Percentiles rank a stretch among this genome's conserved stretches.
These are phyloP conservation scores for Dascyllus trimaculatus DNA, from an alignment of 2,113 vertebrate species.

Conservation along the genomic window DNA sequence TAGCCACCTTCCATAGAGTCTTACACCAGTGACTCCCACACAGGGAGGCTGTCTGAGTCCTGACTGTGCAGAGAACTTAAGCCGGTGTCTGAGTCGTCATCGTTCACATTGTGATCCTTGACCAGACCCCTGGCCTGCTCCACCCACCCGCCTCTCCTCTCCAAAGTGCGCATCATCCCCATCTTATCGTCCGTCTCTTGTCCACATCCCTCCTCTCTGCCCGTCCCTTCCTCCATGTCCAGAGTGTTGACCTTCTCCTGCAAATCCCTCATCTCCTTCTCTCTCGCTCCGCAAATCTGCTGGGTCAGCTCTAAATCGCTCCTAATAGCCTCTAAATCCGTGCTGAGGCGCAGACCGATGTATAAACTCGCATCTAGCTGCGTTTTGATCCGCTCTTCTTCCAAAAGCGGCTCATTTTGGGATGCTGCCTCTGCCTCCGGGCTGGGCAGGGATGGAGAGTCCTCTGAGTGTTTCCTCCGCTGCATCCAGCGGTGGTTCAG, in stretches of 20 bases:
- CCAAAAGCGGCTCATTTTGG: conserved; percentile 83
- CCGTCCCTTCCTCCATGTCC: conserved; percentile 73
- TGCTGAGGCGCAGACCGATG: conserved; percentile 92
- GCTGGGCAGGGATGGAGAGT: background rate
- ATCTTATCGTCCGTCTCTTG: conserved; percentile 34
- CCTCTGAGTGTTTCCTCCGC: conserved; percentile 83
- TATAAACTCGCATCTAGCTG: conserved; percentile 94
- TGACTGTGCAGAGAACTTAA: conserved; percentile 97
- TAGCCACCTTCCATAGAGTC: background rate
- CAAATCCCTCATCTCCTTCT: conserved; percentile 89
- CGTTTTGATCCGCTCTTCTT: conserved; percentile 90
- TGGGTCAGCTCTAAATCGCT: conserved; percentile 88
- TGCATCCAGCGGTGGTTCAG: conserved; percentile 93
- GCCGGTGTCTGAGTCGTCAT: conserved; percentile 96
- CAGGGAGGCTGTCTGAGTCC: conserved; percentile 91
- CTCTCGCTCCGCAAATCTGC: conserved; percentile 86
- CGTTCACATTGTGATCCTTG: conserved; percentile 86
- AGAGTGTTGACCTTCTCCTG: conserved; percentile 87
- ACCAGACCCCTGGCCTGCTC: conserved; percentile 88
- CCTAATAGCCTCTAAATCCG: conserved; percentile 90
- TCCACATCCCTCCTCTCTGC: conserved; percentile 25
- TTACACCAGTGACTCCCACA: conserved; percentile 94
- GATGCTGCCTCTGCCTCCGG: conserved; percentile 21
- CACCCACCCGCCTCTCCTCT: conserved; percentile 82
- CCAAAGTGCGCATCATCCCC: conserved; percentile 51